Percentiles rank a stretch among this genome's conserved stretches.
Conservation (phyloP, 1,140 invertebrate species). For the Papilio machaon region DNA sequence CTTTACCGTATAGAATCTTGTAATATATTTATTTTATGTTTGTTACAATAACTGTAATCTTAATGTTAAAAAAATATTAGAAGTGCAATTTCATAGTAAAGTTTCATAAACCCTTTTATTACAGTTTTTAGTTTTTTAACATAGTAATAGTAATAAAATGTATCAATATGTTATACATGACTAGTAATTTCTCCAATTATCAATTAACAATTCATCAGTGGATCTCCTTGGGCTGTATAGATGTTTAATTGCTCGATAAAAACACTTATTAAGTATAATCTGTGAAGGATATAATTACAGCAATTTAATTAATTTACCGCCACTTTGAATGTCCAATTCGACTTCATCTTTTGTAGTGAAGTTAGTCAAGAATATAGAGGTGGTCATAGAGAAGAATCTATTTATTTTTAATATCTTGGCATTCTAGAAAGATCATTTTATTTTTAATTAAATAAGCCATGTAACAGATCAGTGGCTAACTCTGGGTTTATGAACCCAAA, state of each 20-base stretch:
- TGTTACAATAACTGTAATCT: no score
- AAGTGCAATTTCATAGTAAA: no score
- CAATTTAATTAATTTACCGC: not conserved
- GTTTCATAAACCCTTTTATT: no score
- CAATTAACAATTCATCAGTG: slow-evolving; percentile 18
- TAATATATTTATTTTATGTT: no score
- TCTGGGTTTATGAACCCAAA: not conserved
- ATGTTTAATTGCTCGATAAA: slow-evolving; percentile 16
- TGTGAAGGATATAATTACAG: slow-evolving; percentile 25
- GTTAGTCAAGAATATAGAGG: no score
- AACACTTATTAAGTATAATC: slow-evolving; percentile 15
- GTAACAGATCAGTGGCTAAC: not conserved
- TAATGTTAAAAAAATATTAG: no score
- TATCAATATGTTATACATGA: not conserved
- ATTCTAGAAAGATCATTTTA: not conserved
- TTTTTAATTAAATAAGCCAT: slow-evolving; percentile 9
- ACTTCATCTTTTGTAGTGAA: no score
- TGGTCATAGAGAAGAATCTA: no score
- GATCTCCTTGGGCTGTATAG: slow-evolving; percentile 24
- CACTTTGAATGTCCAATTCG: no score
- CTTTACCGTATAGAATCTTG: no score
- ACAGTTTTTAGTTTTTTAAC: no score
- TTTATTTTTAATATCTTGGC: no score
- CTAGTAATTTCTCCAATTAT: not conserved
- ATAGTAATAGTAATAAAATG: not conserved